Percentiles rank a stretch among this genome's conserved stretches.
Evolutionary conservation across 2,888 invertebrate species (phyloP).

Genomic region (Nymphalis c-album): DNA sequence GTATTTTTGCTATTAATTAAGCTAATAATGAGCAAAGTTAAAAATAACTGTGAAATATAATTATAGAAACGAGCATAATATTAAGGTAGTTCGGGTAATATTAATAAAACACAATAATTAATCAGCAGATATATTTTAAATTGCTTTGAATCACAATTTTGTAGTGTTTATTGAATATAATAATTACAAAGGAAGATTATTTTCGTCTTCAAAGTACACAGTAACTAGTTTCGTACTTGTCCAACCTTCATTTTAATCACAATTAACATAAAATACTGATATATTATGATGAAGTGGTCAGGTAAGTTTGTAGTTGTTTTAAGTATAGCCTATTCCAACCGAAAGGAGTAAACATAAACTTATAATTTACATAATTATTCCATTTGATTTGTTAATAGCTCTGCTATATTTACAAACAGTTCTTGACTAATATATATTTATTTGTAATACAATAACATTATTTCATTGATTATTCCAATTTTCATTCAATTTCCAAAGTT

Average conservation of each 20-base stretch:
- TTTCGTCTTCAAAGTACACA: constrained; percentile 68
- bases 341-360: too few relatives aligned
- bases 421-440: too few relatives aligned
- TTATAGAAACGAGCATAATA: neutral
- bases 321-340: too few relatives aligned
- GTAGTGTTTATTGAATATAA: constrained; percentile 80
- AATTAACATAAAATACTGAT: constrained; percentile 13
- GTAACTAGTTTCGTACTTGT: constrained; percentile 56
- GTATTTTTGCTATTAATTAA: too few relatives aligned
- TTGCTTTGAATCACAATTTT: constrained; percentile 81
- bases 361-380: too few relatives aligned
- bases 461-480: too few relatives aligned
- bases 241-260: constrained; percentile 39
- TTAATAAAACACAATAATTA: constrained; percentile 66
- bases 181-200: constrained; percentile 80
- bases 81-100: neutral
- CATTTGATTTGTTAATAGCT: too few relatives aligned
- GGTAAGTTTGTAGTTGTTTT: neutral
- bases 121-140: constrained; percentile 82
- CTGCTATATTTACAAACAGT: too few relatives aligned
- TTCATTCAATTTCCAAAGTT: too few relatives aligned
- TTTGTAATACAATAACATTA: too few relatives aligned
- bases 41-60: too few relatives aligned
- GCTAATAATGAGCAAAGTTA: too few relatives aligned
- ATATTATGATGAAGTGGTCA: constrained; percentile 2